Base-by-base conservation (phyloP, 1,140 invertebrate genomes). In the Thaumetopoea pityocampa region DNA sequence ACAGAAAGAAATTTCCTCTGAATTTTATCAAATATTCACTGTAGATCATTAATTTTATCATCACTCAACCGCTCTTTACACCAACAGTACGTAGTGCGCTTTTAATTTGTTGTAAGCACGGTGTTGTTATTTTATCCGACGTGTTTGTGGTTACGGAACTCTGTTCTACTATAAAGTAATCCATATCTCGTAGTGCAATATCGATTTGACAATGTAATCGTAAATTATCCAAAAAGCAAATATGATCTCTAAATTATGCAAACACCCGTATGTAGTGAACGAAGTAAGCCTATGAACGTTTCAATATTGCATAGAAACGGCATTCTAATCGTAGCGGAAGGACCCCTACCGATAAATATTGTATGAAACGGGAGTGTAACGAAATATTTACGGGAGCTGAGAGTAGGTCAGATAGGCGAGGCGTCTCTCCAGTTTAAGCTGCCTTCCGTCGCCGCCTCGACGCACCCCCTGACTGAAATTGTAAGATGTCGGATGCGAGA, bases 241-340 rank as follows among this genome's bases (percentile, higher is more conserved):
- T n/a, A n/a, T n/a, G n/a, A n/a, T n/a, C n/a, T n/a, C 29, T 78
- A 65, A 77, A 79, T 73, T 76, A 82, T 82, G 54, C 64, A 82
- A 53, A 61, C 34, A 49, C 54, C 56, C 67, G 63, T 69, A 77
- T 55, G 62, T 51, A 61, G 43, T 33, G 51, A 41, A 58, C 53
- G 49, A 56, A 65, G 54, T 68, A 60, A 66, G 63, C 64, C 44
- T 42, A 56, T 64, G 56, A 64, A 53, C 40, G 46, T 50, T 49
- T 71, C 71, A 69, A 79, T 77, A 67, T 73, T 65, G 62, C 58
- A 62, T 69, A 72, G 63, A 70, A 76, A 78, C 60, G 67, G 57
- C 64, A 69, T 80, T 74, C 66, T 80, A 77, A 80, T 82, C 67
- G 71, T 41, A 57, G 48, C 34, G 36, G 38, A 63, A n/a, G 53